A percentile compares a stretch with the other conserved stretches of the same genome.
Evolutionary conservation across 2,888 invertebrate genomes (phyloP).

Genomic region (Drosophila macrospina): DNA sequence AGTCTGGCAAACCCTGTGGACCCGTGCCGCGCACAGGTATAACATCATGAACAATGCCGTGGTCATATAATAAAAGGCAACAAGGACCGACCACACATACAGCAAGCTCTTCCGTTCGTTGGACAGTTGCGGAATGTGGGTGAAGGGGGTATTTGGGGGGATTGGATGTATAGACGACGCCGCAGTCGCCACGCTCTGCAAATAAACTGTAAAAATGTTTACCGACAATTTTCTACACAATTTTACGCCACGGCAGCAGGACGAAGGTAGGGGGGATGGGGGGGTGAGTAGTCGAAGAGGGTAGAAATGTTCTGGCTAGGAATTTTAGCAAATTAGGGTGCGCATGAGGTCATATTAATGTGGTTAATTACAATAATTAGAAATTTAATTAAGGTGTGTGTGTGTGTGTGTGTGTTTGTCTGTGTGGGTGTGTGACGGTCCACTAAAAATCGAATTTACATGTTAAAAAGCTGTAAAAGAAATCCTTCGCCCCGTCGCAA

Average conservation of each 20-base stretch:
- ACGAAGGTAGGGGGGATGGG: neutral
- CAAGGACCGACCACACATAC: conserved; percentile 47
- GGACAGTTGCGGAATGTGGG: conserved; percentile 20
- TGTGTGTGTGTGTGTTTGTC: conserved; percentile 24
- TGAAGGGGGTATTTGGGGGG: neutral
- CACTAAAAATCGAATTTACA: conserved; percentile 77
- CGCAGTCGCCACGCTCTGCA: conserved; percentile 65
- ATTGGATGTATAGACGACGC: conserved; percentile 29
- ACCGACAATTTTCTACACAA: conserved; percentile 81
- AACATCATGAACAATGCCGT: conserved; percentile 54
- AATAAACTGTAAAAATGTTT: conserved; percentile 81
- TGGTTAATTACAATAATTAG: conserved; percentile 82
- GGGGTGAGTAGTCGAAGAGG: conserved; percentile 5
- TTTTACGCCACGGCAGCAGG: conserved; percentile 64
- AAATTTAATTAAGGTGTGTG: conserved; percentile 76
- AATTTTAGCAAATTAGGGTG: conserved; percentile 75
- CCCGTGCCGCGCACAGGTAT: conserved; percentile 10
- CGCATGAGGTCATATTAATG: conserved; percentile 82
- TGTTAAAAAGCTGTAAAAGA: conserved; percentile 72
- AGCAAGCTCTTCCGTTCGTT: conserved; percentile 27
- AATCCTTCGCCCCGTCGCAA: conserved; percentile 44
- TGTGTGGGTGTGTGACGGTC: conserved; percentile 21
- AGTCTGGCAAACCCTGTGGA: conserved; percentile 3
- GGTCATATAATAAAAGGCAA: conserved; percentile 54
- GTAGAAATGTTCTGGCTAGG: conserved; percentile 33